Evolutionary conservation across 1,140 invertebrate genomes (phyloP).

Genomic region (Lanistes nyassanus): DNA sequence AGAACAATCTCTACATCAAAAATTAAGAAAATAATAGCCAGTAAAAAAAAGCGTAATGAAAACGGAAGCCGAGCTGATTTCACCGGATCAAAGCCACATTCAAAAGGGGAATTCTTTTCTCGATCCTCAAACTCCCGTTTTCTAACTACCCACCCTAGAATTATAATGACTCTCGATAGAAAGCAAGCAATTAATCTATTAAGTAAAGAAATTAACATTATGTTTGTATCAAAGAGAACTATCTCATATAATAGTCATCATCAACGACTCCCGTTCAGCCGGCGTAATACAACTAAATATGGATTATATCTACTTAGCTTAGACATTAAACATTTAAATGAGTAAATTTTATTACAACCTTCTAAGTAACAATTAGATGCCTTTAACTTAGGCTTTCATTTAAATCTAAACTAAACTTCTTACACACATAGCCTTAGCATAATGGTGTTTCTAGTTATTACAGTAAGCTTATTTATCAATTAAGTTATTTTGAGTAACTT

Average conservation of each 20-base stretch:
- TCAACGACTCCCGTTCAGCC: conserved; percentile 14
- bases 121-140: background rate
- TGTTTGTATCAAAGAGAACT: background rate
- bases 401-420: too few relatives aligned
- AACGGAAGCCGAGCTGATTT: conserved; percentile 30
- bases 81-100: conserved; percentile 28
- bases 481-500: too few relatives aligned
- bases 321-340: background rate
- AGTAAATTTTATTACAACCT: background rate
- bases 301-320: too few relatives aligned
- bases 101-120: conserved; percentile 29
- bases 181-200: background rate
- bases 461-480: too few relatives aligned
- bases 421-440: too few relatives aligned
- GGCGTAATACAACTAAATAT: conserved; percentile 2
- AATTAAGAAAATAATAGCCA: conserved; percentile 32
- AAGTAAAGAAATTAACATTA: background rate
- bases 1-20: conserved; percentile 45
- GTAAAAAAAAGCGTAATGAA: conserved; percentile 31
- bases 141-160: background rate
- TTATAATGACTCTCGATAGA: background rate
- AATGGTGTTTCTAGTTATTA: too few relatives aligned
- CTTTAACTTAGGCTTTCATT: conserved; percentile 6
- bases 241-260: conserved; percentile 1
- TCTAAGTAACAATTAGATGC: conserved; percentile 3